Evolutionary conservation across 1,140 invertebrate species (phyloP), one percentile per base, ranked within the genome.

Genomic region (Geopemphigus sp.): DNA sequence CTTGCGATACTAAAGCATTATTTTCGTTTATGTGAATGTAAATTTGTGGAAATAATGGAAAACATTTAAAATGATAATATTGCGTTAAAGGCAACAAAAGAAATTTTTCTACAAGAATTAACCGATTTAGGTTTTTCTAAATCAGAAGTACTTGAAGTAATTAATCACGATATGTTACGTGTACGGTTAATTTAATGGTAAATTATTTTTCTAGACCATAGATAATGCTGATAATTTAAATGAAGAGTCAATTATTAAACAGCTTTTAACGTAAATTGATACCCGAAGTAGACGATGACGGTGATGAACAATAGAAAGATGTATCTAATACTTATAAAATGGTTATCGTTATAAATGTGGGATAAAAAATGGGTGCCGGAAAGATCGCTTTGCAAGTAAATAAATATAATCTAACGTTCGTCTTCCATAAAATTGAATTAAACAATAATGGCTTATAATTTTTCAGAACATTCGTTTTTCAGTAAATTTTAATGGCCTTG

Each of bases 361-460:
- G 56, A 0, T 45, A 61, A 11, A 76, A 76, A n/a, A 76, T 76
- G 73, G 22, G 73, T 6, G 19, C 61, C 12, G 73, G 73, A 17
- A 76, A 76, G n/a, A 76, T 59, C 47, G 73, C 73, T 8, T 76
- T 56, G 11, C 73, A 76, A 45, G 73, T 76, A 76, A 61, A 45
- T 61, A n/a, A n/a, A 64, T 63, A 63, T 32, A 32, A 15, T 19
- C 14, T 57, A 57, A 22, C 8, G n/a, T n/a, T 39, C 8, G 32
- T 39, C 32, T 39, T n/a, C n/a, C n/a, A n/a, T n/a, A n/a, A n/a
- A n/a, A n/a, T n/a, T n/a, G n/a, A n/a, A n/a, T n/a, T n/a, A n/a
- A n/a, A n/a, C n/a, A n/a, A n/a, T n/a, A n/a, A n/a, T n/a, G n/a
- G n/a, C n/a, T n/a, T n/a, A n/a, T n/a, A n/a, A n/a, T n/a, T n/a